Base-by-base conservation (phyloP, 2,888 invertebrate species). In the Scrobipalpa costella region DNA sequence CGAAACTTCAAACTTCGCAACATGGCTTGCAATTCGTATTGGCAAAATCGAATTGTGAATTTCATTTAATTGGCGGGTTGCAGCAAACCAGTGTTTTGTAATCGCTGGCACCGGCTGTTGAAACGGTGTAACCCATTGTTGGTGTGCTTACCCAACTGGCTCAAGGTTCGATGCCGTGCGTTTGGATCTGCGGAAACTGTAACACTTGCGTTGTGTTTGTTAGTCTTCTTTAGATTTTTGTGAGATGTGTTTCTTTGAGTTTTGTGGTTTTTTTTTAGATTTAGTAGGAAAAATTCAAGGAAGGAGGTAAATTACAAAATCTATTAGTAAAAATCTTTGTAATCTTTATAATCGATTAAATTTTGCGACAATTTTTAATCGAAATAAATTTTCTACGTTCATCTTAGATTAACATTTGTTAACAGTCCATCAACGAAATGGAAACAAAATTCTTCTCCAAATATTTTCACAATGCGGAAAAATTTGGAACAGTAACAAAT, bases 61-160 rank as follows among this genome's bases (percentile, higher is more conserved):
- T 71, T 74, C 67, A 67, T 71, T 71, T 84, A 85, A 86, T 86
- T 82, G 80, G 75, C 76, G 79, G 75, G 80, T 78, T 77, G 75
- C 61, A 65, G 33, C 55, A 55, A 55, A 66, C 74, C 58, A 66
- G 73, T 90, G 85, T 88, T 40, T 40, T 74, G 90, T 80, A 90
- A 90, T 78, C 78, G 82, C 85, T 81, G 85, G 86, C 85, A 83
- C 84, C 73, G 73, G 77, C 83, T 90, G 86, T 88, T 55, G 55
- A n/a, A 55, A 55, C 55, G 55, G 33, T 85, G 91, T 86, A 90
- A 90, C 83, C 86, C 81, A 90, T 89, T 88, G 89, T n/a, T 89
- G 79, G 79, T 75, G 66, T 75, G 81, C 84, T 90, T 90, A 88
- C 90, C 84, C 90, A 91, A 91, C 76, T 90, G 89, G 90, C 88